These are phyloP conservation scores for Oasisia sp. DNA, from an alignment of 2,888 invertebrate species.

Conservation along the genomic window DNA sequence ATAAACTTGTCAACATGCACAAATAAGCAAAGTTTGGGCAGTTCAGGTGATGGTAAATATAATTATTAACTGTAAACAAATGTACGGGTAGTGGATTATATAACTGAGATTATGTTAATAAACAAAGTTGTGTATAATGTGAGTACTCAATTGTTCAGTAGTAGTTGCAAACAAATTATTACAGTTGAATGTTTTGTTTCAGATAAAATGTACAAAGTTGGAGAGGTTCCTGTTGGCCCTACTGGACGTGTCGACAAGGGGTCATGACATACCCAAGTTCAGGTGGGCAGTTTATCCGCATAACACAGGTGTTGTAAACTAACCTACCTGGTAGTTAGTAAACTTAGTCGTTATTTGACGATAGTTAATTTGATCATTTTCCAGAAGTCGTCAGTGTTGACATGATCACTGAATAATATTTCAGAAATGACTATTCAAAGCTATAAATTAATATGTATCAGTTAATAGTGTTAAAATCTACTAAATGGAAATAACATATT, in stretches of 20 bases:
- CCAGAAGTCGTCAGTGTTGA: background rate
- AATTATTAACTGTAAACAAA: too few relatives aligned
- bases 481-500: too few relatives aligned
- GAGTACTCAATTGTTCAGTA: background rate
- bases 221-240: background rate
- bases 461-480: too few relatives aligned
- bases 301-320: background rate
- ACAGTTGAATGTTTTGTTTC: background rate
- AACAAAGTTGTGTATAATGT: background rate
- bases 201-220: background rate
- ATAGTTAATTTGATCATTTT: background rate
- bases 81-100: too few relatives aligned
- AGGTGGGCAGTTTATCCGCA: background rate
- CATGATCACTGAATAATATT: background rate
- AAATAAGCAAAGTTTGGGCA: too few relatives aligned
- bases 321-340: background rate
- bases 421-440: background rate
- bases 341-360: background rate
- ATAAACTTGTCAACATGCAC: too few relatives aligned
- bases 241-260: background rate
- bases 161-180: background rate
- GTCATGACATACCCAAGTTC: conserved; percentile 17
- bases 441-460: too few relatives aligned
- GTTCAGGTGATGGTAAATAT: too few relatives aligned
- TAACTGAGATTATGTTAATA: background rate